Base-by-base conservation (phyloP, 2,113 vertebrate genomes). In the Columba livia region DNA sequence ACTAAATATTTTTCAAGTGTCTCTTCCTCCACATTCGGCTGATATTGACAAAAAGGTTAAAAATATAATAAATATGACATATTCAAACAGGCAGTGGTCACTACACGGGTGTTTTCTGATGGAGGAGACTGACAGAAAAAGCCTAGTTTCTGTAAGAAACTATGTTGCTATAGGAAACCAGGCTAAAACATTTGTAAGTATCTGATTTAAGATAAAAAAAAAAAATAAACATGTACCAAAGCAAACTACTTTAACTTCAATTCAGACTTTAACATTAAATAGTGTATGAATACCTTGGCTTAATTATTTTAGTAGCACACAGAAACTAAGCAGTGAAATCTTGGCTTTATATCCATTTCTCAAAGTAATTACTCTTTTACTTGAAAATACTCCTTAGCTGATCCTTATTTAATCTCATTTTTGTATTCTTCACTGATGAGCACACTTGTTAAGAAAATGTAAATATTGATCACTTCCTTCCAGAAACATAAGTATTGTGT, bases 261-360 rank as follows among this genome's bases (percentile, higher is more conserved):
- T 58, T 64, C 31, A 44, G 18, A n/a, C 19, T 72, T 66, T 21
- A 66, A 62, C 69, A 48, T 21, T 20, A 50, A 42, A 29, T 5
- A 53, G 26, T 0, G 0, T 32, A 25, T 38, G 19, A 44, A 57
- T 50, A 78, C 9, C 5, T 28, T 24, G 9, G 21, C 50, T 8
- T 57, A 34, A 32, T 18, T 25, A 21, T 40, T 83, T 56, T 64
- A 50, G 64, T 31, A 70, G 31, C 40, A 44, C 31, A 29, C 8
- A 78, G 25, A 8, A 78, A 18, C 9, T 13, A 56, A 50, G n/a
- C 42, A 21, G 28, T 29, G 54, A 54, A 61, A 62, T 60, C 29
- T 13, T 72, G 72, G 20, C 13, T 60, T 71, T 77, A 42, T n/a
- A 64, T 23, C 11, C 8, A 53, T 58, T 70, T 77, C 64, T 62